These are phyloP conservation scores for Athene noctua DNA, from an alignment of 2,113 vertebrate species.

Conservation along the genomic window DNA sequence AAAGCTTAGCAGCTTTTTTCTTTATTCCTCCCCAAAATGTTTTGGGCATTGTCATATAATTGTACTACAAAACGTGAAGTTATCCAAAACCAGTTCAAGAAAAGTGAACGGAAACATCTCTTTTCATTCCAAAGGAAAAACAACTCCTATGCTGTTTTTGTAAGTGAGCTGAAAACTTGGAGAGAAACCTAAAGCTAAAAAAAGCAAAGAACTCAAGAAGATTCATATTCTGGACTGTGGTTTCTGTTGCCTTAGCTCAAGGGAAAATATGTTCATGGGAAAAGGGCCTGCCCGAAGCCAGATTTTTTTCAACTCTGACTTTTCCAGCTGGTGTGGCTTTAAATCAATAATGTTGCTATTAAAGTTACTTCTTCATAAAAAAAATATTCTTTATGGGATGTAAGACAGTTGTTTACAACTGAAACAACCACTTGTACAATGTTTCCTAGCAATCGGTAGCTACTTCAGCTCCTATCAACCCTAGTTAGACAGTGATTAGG, in stretches of 20 bases:
- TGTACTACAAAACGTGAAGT: slow-evolving; percentile 5
- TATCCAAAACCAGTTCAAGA: slow-evolving; percentile 13
- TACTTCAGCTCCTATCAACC: not conserved
- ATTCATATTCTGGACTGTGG: slow-evolving; percentile 53
- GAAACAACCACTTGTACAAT: not conserved
- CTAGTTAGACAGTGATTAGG: not conserved
- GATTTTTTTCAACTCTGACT: slow-evolving; percentile 22
- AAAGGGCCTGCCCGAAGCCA: slow-evolving; percentile 33
- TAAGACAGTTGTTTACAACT: not conserved
- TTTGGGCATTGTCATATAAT: slow-evolving; percentile 5
- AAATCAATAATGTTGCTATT: slow-evolving; percentile 22
- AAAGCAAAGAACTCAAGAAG: slow-evolving; percentile 44
- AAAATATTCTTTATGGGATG: not conserved
- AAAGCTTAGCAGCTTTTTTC: slow-evolving; percentile 20
- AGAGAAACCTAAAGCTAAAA: slow-evolving; percentile 49
- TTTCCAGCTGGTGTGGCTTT: not conserved
- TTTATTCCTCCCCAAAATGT: not conserved
- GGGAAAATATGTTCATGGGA: slow-evolving; percentile 57
- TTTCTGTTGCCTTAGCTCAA: slow-evolving; percentile 42
- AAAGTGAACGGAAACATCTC: slow-evolving; percentile 16
- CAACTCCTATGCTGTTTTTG: slow-evolving; percentile 21
- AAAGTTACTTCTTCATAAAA: not conserved
- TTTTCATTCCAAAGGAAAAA: slow-evolving; percentile 37
- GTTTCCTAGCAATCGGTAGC: not conserved
- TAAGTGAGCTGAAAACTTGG: slow-evolving; percentile 38